Evolutionary conservation across 2,888 invertebrate species (phyloP).

Genomic region (Nyleta sp.): DNA sequence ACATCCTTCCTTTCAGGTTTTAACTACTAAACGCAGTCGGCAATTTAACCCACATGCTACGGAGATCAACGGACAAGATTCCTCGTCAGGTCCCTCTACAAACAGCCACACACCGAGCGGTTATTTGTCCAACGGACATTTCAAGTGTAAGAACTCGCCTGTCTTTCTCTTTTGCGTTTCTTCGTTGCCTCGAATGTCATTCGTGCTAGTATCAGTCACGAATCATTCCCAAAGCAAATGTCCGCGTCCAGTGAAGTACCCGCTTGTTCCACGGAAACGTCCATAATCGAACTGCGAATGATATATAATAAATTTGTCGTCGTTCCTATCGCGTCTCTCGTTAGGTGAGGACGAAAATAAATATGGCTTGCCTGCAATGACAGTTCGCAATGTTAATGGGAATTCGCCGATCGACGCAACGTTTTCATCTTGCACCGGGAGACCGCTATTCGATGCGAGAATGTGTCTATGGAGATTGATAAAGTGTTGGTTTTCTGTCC

Average conservation of each 20-base stretch:
- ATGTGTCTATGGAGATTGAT: constrained; percentile 62
- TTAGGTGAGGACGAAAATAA: constrained; percentile 24
- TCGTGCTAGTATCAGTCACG: constrained; percentile 32
- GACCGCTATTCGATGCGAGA: constrained; percentile 51
- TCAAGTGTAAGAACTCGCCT: constrained; percentile 41
- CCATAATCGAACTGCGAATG: constrained; percentile 25
- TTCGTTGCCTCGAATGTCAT: constrained; percentile 42
- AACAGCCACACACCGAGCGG: constrained; percentile 38
- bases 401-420: constrained; percentile 43
- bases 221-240: constrained; percentile 21
- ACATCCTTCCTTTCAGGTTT: neutral
- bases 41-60: constrained; percentile 16
- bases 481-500: constrained; percentile 63
- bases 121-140: constrained; percentile 51
- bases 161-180: constrained; percentile 45
- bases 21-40: constrained; percentile 11
- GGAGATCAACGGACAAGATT: neutral
- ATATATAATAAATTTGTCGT: constrained; percentile 42
- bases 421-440: constrained; percentile 42
- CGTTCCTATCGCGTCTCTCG: neutral
- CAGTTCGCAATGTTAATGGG: constrained; percentile 48
- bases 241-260: constrained; percentile 12
- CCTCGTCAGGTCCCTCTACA: constrained; percentile 36
- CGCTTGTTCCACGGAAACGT: constrained; percentile 33
- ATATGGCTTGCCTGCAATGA: constrained; percentile 19